These are phyloP conservation scores for Harpagifer antarcticus DNA, from an alignment of 2,797 vertebrate species.

Conservation along the genomic window DNA sequence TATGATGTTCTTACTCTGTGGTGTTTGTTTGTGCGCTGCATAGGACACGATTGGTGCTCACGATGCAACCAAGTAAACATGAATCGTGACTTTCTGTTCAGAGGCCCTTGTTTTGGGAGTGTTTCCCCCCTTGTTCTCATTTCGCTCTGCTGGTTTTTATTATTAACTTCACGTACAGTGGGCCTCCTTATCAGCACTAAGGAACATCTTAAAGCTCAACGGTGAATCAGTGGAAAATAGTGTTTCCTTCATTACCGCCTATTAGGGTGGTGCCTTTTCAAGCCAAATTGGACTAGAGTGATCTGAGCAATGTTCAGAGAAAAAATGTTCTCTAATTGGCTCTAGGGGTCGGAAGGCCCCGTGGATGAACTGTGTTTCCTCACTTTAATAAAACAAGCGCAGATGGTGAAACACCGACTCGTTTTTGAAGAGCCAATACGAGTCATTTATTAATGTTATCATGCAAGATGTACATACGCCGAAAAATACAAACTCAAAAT, in stretches of 20 bases:
- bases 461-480: too few species aligned
- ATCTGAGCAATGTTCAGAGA: conserved; percentile 68
- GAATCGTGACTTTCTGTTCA: conserved; percentile 1
- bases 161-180: conserved; percentile 43
- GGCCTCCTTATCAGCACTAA: conserved; percentile 36
- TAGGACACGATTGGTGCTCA: conserved; percentile 9
- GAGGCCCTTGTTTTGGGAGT: conserved; percentile 21
- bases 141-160: conserved; percentile 6
- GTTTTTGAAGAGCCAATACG: conserved; percentile 24
- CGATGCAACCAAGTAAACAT: not conserved
- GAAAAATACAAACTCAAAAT: too few species aligned
- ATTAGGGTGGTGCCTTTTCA: conserved; percentile 71
- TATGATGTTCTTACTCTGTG: conserved; percentile 17
- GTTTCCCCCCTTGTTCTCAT: not conserved
- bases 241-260: conserved; percentile 75
- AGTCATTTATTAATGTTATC: too few species aligned
- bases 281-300: conserved; percentile 73
- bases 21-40: conserved; percentile 9
- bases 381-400: conserved; percentile 50
- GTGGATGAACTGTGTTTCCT: conserved; percentile 55
- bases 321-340: conserved; percentile 77
- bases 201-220: conserved; percentile 39
- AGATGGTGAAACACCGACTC: conserved; percentile 31
- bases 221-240: conserved; percentile 62
- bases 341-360: conserved; percentile 72